Evolutionary conservation across 1,140 invertebrate genomes (phyloP), one percentile per base, ranked within the genome.

Genomic region (Plectrocnemia conspersa): DNA sequence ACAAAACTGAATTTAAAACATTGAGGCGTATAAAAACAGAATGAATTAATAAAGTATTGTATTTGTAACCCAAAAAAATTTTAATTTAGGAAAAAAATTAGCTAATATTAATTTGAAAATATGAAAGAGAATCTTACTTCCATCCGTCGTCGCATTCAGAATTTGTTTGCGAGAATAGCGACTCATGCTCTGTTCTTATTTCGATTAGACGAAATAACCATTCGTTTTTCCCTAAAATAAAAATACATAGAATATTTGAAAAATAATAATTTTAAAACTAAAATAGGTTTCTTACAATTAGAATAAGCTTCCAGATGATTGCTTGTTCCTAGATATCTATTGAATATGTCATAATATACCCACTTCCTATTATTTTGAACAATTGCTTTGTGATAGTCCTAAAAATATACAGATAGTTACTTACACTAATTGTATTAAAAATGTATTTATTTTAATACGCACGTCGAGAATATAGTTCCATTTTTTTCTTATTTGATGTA

Each of bases 381-480:
- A 22, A 54, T 29, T 15, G 48, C 54, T 47, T 32, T 52, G 22
- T 59, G 54, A 47, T 52, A 56, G 19, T 59, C 47, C 54, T 59
- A 21, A 35, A 47, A 25, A 42, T 15, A 42, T 33, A 27, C 16
- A 46, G 32, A 42, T 45, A 46, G 29, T 6, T 22, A 29, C 23
- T 25, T 42, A 50, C n/a, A 36, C 36, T n/a, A n/a, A 35, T 13
- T 35, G 10, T 38, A 18, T 15, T 7, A 41, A 1, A 21, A 42
- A 22, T 23, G 27, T 9, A n/a, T n/a, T n/a, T n/a, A n/a, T n/a
- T n/a, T n/a, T n/a, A n/a, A n/a, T 16, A 46, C 40, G 3, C 54
- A 58, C 56, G n/a, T 58, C 56, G 44, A 53, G 16, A n/a, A 44
- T 58, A 16, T 58, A 53, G 22, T 15, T 48, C 58, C 58, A 59